Evolutionary conservation across 2,888 invertebrate species (phyloP).

Genomic region (Lycaena phlaeas): DNA sequence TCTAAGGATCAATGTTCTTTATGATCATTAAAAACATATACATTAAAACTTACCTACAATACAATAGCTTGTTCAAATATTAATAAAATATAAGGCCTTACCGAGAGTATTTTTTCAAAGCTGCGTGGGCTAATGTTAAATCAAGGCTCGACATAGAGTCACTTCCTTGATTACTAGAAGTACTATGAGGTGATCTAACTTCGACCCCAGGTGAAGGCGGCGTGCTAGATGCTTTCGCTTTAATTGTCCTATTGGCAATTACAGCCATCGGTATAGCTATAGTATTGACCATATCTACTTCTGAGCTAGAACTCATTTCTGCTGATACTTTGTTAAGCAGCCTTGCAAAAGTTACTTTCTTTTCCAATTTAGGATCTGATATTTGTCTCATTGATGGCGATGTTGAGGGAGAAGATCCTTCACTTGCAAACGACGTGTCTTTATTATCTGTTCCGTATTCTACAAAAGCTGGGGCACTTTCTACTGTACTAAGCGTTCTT

Average conservation of each 20-base stretch:
- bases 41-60: too few species aligned
- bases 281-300: constrained; percentile 74
- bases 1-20: too few species aligned
- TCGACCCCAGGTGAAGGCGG: constrained; percentile 80
- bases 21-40: too few species aligned
- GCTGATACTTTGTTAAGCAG: constrained; percentile 82
- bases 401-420: constrained; percentile 62
- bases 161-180: constrained; percentile 83
- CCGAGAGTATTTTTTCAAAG: constrained; percentile 72
- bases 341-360: constrained; percentile 85
- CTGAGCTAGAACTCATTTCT: constrained; percentile 84
- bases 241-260: constrained; percentile 49
- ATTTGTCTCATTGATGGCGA: constrained; percentile 72
- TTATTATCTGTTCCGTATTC: constrained; percentile 65
- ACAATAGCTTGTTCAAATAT: too few species aligned
- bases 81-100: constrained; percentile 22
- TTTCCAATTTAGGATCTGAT: constrained; percentile 80
- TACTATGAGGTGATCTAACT: constrained; percentile 76
- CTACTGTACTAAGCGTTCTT: constrained; percentile 56
- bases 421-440: constrained; percentile 76
- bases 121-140: constrained; percentile 74
- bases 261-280: constrained; percentile 65
- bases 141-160: constrained; percentile 84
- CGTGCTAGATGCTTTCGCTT: constrained; percentile 58
- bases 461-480: constrained; percentile 63